Evolutionary conservation across 2,797 vertebrate species (phyloP), one percentile per base, ranked within the genome.

Genomic region (Tokudaia tokunoshimensis): DNA sequence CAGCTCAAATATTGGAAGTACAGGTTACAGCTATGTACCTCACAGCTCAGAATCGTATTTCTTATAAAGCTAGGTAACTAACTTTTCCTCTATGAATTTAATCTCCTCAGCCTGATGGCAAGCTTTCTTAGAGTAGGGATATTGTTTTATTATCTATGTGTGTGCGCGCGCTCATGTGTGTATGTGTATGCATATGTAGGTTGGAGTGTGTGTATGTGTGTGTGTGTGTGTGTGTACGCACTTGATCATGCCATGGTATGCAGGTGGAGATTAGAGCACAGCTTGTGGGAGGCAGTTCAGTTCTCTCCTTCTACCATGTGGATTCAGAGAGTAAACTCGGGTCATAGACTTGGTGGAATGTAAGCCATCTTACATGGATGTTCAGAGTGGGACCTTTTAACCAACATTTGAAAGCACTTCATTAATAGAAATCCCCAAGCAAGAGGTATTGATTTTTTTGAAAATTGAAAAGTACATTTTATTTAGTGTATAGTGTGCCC

Each of bases 361-460:
- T 19, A 15, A 85, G 44, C 83, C 61, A 50, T 50, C 83, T 84
- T 47, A 14, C 20, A 4, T n/a, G 44, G 12, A 52, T n/a, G 44
- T 14, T 10, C 50, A 52, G 8, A 37, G 29, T 41, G 57, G 24
- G 26, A 44, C 31, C 59, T 63, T 82, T 79, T 83, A 96, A 91
- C 78, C 22, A 74, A 91, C 67, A 26, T 89, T 92, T 89, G 67
- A 91, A 90, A 94, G 41, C 67, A 1, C 10, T 37, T 88, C 91
- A 82, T 57, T 75, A 92, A 78, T 74, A 81, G 65, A 41, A 91
- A 85, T 91, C 57, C 90, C 14, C 34, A 63, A 92, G 75, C 6
- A 72, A 70, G 80, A 83, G 75, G 79, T 72, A 82, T 61, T 78
- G 26, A 26, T 84, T 92, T 80, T 26, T 14, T 82, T 22, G 13